Evolutionary conservation across 1,140 invertebrate species (phyloP).

Genomic region (Muscidifurax raptorellus): DNA sequence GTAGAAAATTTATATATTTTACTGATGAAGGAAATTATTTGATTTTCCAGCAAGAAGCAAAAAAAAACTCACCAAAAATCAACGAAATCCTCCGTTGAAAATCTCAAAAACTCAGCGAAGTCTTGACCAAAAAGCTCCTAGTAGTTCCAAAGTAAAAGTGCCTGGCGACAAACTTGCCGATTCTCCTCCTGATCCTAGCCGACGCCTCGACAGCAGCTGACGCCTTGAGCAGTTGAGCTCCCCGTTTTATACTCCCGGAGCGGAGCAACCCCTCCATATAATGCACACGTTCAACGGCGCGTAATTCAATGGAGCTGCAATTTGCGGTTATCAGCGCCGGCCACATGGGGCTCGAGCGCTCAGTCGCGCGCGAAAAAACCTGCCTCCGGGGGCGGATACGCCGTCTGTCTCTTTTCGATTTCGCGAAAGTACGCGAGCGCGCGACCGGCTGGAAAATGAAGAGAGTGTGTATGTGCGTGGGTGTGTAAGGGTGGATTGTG

Average conservation of each 20-base stretch:
- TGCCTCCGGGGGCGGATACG: background rate
- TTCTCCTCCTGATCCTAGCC: background rate
- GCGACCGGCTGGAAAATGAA: conserved; percentile 33
- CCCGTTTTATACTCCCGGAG: conserved; percentile 63
- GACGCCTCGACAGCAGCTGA: conserved; percentile 59
- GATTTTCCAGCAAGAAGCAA: background rate
- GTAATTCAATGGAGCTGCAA: conserved; percentile 72
- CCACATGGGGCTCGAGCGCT: conserved; percentile 67
- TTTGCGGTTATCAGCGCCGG: conserved; percentile 70
- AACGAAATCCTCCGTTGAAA: background rate
- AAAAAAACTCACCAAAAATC: background rate
- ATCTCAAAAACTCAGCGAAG: background rate
- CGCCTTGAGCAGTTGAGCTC: conserved; percentile 39
- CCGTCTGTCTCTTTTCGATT: conserved; percentile 27
- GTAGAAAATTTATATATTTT: background rate
- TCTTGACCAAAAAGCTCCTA: background rate
- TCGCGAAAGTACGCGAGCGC: background rate
- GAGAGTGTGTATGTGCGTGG: background rate
- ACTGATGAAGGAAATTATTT: background rate
- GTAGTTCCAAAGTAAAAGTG: conserved; percentile 17
- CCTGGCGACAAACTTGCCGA: background rate
- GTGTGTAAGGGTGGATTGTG: background rate
- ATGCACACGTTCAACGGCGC: background rate
- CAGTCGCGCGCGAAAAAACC: conserved; percentile 59
- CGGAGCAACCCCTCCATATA: background rate